Conservation (phyloP, 2,888 invertebrate species). For the Nineta flava region DNA sequence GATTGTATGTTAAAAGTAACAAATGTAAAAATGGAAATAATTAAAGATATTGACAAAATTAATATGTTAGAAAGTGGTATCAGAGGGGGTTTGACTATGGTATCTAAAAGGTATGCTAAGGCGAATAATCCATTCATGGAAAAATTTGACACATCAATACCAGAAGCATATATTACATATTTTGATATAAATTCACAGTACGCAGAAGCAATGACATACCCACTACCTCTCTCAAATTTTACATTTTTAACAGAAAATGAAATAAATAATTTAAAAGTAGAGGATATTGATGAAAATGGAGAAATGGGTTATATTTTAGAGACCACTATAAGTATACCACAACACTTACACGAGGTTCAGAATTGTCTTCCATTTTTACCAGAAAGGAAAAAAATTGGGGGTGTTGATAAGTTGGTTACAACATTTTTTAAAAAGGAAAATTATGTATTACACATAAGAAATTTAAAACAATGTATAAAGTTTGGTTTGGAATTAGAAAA, state of each 20-base stretch:
- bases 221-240: slow-evolving; percentile 15
- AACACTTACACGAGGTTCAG: not conserved
- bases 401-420: not conserved
- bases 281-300: slow-evolving; percentile 6
- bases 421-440: not conserved
- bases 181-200: slow-evolving; percentile 15
- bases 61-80: slow-evolving; percentile 15
- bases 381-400: not conserved
- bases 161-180: slow-evolving; percentile 11
- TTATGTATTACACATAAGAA: slow-evolving; percentile 3
- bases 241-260: slow-evolving; percentile 11
- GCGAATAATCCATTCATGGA: slow-evolving; percentile 18
- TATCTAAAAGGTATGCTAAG: slow-evolving; percentile 13
- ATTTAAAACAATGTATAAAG: slow-evolving; percentile 2
- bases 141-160: slow-evolving; percentile 9
- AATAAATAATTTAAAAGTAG: slow-evolving; percentile 6
- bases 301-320: slow-evolving; percentile 18
- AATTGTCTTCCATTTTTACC: not conserved
- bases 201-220: slow-evolving; percentile 14
- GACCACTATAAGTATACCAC: slow-evolving; percentile 17
- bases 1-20: slow-evolving; percentile 13
- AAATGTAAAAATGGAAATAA: slow-evolving; percentile 10
- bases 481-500: slow-evolving; percentile 7
- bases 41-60: slow-evolving; percentile 16
- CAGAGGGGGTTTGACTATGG: slow-evolving; percentile 17